Percentiles rank a stretch among this genome's conserved stretches.
Conservation (phyloP, 2,888 invertebrate species). For the Furcula furcula region DNA sequence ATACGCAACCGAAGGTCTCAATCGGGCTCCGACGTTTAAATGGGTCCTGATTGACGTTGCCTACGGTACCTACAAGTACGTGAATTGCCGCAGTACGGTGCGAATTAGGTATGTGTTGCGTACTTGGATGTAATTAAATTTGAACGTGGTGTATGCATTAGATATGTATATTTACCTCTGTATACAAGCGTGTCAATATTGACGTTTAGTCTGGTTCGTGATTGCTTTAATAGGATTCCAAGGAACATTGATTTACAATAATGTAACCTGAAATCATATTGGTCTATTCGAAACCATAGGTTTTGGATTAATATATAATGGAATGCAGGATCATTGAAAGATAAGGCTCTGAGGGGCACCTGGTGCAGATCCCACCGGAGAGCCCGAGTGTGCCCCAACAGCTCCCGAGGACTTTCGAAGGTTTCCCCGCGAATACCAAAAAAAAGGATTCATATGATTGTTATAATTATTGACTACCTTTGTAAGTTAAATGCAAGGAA, state of each 20-base stretch:
- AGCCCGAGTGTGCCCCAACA: no score
- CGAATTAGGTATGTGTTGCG: slow-evolving; percentile 2
- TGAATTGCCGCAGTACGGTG: slow-evolving; percentile 6
- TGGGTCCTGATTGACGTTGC: slow-evolving; percentile 37
- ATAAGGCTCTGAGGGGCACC: no score
- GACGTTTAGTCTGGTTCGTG: slow-evolving; percentile 32
- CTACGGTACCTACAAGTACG: slow-evolving; percentile 5
- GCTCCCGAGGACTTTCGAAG: no score
- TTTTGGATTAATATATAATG: no score
- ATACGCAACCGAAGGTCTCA: slow-evolving; percentile 41
- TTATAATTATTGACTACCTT: slow-evolving; percentile 64
- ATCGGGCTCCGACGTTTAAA: slow-evolving; percentile 41
- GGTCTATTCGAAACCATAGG: no score
- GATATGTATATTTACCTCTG: slow-evolving; percentile 9
- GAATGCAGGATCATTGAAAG: no score
- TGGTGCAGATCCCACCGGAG: no score
- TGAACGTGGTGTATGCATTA: slow-evolving; percentile 10
- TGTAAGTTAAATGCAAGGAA: slow-evolving; percentile 70
- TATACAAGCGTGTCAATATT: slow-evolving; percentile 35
- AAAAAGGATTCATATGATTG: no score
- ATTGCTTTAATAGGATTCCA: slow-evolving; percentile 35
- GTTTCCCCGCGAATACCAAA: slow-evolving; percentile 28
- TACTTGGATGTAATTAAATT: slow-evolving; percentile 33
- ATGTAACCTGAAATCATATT: no score
- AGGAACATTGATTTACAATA: no score